Conservation (phyloP, 1,140 invertebrate species). For the Diuraphis noxia region DNA sequence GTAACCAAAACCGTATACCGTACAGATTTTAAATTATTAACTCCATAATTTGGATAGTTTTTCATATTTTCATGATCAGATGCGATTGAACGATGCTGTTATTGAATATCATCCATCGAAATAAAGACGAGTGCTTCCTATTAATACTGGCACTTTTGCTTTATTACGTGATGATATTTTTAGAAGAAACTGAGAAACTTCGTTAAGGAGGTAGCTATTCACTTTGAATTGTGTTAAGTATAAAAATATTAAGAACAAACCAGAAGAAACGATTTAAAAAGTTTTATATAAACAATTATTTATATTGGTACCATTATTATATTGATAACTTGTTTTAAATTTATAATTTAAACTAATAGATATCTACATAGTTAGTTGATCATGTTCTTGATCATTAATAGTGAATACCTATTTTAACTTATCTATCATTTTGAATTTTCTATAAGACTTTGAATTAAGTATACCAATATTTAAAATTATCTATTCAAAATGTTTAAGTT, state of each 20-base stretch:
- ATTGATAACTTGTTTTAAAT: background rate
- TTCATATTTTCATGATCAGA: background rate
- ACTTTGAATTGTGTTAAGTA: background rate
- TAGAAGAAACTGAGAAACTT: constrained; percentile 33
- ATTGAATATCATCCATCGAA: constrained; percentile 39
- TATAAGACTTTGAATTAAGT: background rate
- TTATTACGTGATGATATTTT: constrained; percentile 49
- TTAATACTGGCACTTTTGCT: constrained; percentile 36
- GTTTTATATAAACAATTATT: background rate
- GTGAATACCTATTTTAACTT: background rate
- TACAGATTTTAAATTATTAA: background rate
- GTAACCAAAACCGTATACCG: background rate
- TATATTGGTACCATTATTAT: background rate
- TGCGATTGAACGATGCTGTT: constrained; percentile 34
- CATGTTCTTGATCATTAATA: background rate
- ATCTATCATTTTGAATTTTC: background rate
- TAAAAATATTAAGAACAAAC: background rate
- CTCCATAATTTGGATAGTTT: background rate
- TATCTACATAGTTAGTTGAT: background rate
- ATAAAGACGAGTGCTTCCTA: constrained; percentile 47
- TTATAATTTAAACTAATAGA: background rate
- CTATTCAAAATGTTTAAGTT: background rate
- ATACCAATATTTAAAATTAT: background rate
- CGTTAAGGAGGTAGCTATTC: background rate
- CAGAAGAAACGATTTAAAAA: background rate